A percentile compares a stretch with the other conserved stretches of the same genome.
phyloP scores from a whole-genome alignment of 2,797 vertebrate genomes.

The Botia almorhae region DNA sequence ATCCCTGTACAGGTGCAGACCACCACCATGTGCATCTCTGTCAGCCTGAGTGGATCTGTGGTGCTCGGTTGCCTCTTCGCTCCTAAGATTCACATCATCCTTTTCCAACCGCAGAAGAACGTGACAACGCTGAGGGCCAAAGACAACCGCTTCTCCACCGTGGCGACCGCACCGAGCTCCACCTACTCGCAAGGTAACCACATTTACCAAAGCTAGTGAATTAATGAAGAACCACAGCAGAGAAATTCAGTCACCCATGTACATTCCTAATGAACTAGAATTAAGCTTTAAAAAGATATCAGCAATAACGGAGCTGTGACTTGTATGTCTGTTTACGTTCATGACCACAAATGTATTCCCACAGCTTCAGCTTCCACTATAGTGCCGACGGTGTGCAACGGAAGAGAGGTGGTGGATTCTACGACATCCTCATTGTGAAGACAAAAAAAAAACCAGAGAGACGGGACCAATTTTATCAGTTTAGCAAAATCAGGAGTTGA shows the following conservation, averaged over 20 bases:
- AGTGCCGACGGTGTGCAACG: conserved; percentile 95
- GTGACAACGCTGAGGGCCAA: conserved; percentile 88
- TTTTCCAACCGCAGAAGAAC: conserved; percentile 99
- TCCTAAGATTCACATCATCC: conserved; percentile 96
- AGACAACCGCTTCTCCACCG: conserved; percentile 83
- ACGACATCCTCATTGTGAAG: conserved; percentile 95
- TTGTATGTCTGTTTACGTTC: no score
- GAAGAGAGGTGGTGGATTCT: conserved; percentile 95
- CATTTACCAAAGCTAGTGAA: background rate
- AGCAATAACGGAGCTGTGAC: no score
- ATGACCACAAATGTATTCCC: conserved; percentile 32
- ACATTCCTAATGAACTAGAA: no score
- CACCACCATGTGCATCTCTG: conserved; percentile 98
- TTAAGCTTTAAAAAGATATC: no score
- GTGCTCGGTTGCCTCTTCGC: conserved; percentile 97
- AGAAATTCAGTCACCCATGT: background rate
- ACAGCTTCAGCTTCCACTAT: conserved; percentile 88
- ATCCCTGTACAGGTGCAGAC: conserved; percentile 88
- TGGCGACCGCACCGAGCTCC: conserved; percentile 79
- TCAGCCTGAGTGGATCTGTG: conserved; percentile 96
- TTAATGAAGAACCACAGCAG: background rate
- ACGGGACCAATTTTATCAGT: background rate
- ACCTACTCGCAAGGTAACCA: conserved; percentile 87
- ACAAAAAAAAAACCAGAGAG: no score
- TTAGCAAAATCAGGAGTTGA: conserved; percentile 1